phyloP scores from a whole-genome alignment of 2,888 invertebrate species.

The Pinctada fucata region DNA sequence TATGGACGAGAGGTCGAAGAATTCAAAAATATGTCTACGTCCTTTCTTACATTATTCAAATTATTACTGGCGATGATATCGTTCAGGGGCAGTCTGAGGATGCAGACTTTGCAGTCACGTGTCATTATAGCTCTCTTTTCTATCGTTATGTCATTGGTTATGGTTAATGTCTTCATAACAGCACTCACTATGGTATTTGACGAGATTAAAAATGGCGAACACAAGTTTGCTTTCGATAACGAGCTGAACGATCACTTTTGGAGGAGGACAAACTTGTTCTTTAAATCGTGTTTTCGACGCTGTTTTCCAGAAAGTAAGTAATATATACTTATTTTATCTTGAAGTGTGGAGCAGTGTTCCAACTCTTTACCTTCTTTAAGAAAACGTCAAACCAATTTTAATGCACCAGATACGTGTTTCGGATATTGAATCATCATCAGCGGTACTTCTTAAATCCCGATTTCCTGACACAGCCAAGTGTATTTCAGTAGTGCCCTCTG shows the following conservation, averaged over 20 bases:
- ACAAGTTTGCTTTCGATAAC: slow-evolving; percentile 12
- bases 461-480: too few relatives aligned
- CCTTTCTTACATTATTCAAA: slow-evolving; percentile 29
- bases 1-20: slow-evolving; percentile 26
- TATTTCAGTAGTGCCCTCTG: too few relatives aligned
- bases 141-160: slow-evolving; percentile 29
- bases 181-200: slow-evolving; percentile 21
- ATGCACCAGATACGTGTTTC: too few relatives aligned
- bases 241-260: slow-evolving; percentile 36
- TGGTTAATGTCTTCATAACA: slow-evolving; percentile 34
- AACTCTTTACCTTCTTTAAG: too few relatives aligned
- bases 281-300: background rate
- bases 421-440: too few relatives aligned
- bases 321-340: too few relatives aligned
- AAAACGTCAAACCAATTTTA: too few relatives aligned
- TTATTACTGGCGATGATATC: slow-evolving; percentile 31
- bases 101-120: slow-evolving; percentile 20
- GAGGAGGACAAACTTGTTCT: slow-evolving; percentile 16
- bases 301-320: slow-evolving; percentile 3
- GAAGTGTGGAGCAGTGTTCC: too few relatives aligned
- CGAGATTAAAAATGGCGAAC: background rate
- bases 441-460: too few relatives aligned
- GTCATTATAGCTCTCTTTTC: slow-evolving; percentile 31
- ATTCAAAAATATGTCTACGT: slow-evolving; percentile 27
- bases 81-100: slow-evolving; percentile 18